Evolutionary conservation across 2,888 invertebrate genomes (phyloP), one percentile per base, ranked within the genome.

Genomic region (Drosophila algonquin): DNA sequence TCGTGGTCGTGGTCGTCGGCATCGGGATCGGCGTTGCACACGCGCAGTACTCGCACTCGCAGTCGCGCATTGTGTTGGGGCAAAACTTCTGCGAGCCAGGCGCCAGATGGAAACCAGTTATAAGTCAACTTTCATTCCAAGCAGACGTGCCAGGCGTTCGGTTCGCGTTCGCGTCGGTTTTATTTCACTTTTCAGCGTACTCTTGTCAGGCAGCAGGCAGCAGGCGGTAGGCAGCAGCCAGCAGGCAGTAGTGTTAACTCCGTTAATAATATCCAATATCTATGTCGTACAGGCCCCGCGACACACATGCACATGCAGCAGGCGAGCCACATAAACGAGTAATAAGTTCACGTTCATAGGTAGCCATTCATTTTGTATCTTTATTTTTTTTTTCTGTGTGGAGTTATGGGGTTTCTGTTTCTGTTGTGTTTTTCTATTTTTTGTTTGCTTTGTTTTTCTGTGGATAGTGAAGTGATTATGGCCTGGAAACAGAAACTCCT

Each of bases 61-160:
- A 30, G 30, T 30, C 4, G 24, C 24, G 24, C 24, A 24, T 5
- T 54, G 40, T 21, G 53, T 67, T 61, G 61, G 76, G 69, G 35
- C 35, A 40, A 40, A 81, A 65, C 80, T 81, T 81, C 67, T 75
- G 80, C 79, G 73, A 73, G 65, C 56, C 54, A 71, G 73, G 77
- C 79, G 77, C 78, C 76, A 80, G 72, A 63, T 54, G 50, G 78
- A 91, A 91, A 91, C 92, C 91, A 91, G 91, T 91, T 91, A 90
- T 90, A 87, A 90, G 81, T 87, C 90, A 91, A 91, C 92, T 91
- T 91, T 91, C 91, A 91, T 90, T 90, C 81, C 70, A 82, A 87
- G 87, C 90, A 81, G 91, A 91, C 91, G 90, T 90, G 87, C 70
- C 81, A 75, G 75, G 59, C 73, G 87, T 72, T 76, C 75, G 75